phyloP scores from a whole-genome alignment of 2,113 vertebrate species.

The Notothenia coriiceps region DNA sequence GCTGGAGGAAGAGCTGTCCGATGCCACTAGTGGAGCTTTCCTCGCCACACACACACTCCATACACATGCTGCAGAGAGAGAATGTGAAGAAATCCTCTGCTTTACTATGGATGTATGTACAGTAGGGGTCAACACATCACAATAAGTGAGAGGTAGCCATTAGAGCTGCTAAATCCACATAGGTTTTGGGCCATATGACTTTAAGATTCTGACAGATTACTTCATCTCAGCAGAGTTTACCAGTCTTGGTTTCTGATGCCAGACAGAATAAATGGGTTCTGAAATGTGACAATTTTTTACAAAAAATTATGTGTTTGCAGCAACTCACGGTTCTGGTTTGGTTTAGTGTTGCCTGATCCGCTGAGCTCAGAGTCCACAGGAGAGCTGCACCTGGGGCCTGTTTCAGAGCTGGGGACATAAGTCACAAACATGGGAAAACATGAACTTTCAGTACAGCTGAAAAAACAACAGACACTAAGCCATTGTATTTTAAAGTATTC shows the following conservation, averaged over 20 bases:
- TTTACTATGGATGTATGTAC: background rate
- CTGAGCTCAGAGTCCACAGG: slow-evolving; percentile 84
- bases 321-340: slow-evolving; percentile 81
- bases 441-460: background rate
- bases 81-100: background rate
- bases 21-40: slow-evolving; percentile 87
- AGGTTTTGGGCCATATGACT: background rate
- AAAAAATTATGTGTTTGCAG: background rate
- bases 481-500: background rate
- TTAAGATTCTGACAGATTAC: too few species aligned
- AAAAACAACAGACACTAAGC: background rate
- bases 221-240: too few species aligned
- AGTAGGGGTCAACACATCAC: background rate
- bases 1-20: slow-evolving; percentile 90
- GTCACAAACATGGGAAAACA: slow-evolving; percentile 18
- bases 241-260: too few species aligned
- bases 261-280: too few species aligned
- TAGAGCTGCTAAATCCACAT: background rate
- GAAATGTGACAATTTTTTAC: too few species aligned
- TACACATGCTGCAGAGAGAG: slow-evolving; percentile 83
- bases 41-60: slow-evolving; percentile 90
- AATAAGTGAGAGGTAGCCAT: background rate
- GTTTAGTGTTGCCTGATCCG: slow-evolving; percentile 63
- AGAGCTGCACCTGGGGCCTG: slow-evolving; percentile 91
- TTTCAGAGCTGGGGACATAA: slow-evolving; percentile 87